A percentile compares a stretch with the other conserved stretches of the same genome.
phyloP scores from a whole-genome alignment of 2,113 vertebrate species.

The Silurus asotus region DNA sequence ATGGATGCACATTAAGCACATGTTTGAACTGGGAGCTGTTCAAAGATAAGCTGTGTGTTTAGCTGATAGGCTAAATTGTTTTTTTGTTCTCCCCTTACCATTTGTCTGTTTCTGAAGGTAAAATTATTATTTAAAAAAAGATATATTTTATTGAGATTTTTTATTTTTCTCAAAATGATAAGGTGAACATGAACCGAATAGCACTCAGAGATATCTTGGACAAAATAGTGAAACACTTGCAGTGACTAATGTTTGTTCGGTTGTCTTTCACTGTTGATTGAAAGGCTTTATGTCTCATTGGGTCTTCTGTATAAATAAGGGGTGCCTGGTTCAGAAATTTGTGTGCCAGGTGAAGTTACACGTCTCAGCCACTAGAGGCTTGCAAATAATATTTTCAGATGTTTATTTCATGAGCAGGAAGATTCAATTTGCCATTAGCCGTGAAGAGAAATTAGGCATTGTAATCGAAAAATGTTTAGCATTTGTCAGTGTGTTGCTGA shows the following conservation, averaged over 20 bases:
- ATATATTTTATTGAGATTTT: not conserved
- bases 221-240: not conserved
- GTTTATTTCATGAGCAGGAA: not conserved
- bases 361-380: conserved; percentile 34
- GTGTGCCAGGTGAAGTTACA: conserved; percentile 7
- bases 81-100: not conserved
- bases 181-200: not conserved
- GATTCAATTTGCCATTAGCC: not conserved
- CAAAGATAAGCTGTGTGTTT: conserved; percentile 20
- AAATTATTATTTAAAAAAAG: no score
- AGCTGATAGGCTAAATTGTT: conserved; percentile 25
- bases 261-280: not conserved
- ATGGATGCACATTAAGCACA: conserved; percentile 22
- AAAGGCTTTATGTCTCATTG: not conserved
- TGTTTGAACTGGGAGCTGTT: conserved; percentile 36
- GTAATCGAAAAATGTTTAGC: not conserved
- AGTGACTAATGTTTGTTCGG: not conserved
- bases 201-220: not conserved
- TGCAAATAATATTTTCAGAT: conserved; percentile 1
- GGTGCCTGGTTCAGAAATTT: not conserved
- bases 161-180: not conserved
- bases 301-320: not conserved
- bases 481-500: not conserved
- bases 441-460: not conserved
- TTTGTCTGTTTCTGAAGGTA: not conserved